These are phyloP conservation scores for Halcyon malimbica DNA, from an alignment of 2,113 vertebrate genomes.

Conservation along the genomic window DNA sequence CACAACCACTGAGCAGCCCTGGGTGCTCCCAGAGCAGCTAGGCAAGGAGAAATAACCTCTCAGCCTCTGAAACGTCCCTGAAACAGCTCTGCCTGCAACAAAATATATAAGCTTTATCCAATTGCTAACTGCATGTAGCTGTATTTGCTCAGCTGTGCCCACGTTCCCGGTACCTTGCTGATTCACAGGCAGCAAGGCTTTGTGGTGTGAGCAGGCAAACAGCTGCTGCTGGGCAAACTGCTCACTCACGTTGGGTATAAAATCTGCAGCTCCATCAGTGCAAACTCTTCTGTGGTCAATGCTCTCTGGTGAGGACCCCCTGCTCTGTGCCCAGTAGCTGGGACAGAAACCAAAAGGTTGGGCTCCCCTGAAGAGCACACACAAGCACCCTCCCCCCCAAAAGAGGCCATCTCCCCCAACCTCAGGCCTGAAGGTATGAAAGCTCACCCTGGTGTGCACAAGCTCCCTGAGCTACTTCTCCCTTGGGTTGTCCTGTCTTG, in stretches of 20 bases:
- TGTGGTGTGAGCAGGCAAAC: accelerated
- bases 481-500: neutral
- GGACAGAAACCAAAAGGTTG: neutral
- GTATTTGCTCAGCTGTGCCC: neutral
- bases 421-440: neutral
- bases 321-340: neutral
- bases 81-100: neutral
- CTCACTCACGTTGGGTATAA: accelerated
- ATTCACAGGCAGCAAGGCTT: neutral
- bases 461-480: neutral
- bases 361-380: too few species aligned
- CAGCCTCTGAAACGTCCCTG: neutral
- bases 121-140: accelerated
- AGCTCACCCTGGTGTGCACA: neutral
- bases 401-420: neutral
- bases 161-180: accelerated
- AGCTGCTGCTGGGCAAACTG: neutral
- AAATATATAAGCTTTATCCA: neutral
- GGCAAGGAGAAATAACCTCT: neutral
- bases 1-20: neutral
- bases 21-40: neutral
- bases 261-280: accelerated
- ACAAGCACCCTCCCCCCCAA: too few species aligned
- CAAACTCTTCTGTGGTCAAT: accelerated
- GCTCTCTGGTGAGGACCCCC: neutral